phyloP scores from a whole-genome alignment of 1,140 invertebrate genomes.

The Ladona fulva region DNA sequence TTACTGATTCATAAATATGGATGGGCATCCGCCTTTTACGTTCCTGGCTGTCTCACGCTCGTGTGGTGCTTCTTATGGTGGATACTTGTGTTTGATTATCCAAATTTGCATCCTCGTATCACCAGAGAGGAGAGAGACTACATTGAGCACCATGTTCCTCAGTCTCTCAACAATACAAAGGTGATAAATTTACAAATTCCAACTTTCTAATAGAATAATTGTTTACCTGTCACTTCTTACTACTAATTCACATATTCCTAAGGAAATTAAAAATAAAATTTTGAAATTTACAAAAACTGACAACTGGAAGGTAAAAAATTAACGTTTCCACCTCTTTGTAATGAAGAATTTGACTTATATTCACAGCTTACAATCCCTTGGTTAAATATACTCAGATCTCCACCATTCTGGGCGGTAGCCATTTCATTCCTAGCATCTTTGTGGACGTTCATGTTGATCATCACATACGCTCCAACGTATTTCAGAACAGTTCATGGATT shows the following conservation, averaged over 20 bases:
- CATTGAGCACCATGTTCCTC: slow-evolving; percentile 40
- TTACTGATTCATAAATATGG: slow-evolving; percentile 50
- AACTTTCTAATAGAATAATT: too few species aligned
- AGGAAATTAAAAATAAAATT: too few species aligned
- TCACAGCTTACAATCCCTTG: slow-evolving; percentile 53
- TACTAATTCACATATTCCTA: too few species aligned
- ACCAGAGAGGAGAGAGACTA: slow-evolving; percentile 51
- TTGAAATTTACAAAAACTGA: too few species aligned
- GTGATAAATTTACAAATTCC: slow-evolving; percentile 20
- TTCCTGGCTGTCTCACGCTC: slow-evolving; percentile 51
- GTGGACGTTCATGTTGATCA: slow-evolving; percentile 78
- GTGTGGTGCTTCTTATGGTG: slow-evolving; percentile 72
- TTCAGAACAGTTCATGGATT: slow-evolving; percentile 75
- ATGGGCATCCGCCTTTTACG: slow-evolving; percentile 70
- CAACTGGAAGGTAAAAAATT: too few species aligned
- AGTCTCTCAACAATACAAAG: slow-evolving; percentile 29
- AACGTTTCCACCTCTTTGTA: too few species aligned
- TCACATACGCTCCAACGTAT: slow-evolving; percentile 78
- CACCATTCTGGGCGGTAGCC: slow-evolving; percentile 67
- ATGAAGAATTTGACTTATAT: too few species aligned
- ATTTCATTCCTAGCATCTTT: slow-evolving; percentile 67
- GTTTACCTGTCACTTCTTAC: too few species aligned
- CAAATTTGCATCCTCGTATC: slow-evolving; percentile 70
- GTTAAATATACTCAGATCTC: slow-evolving; percentile 58
- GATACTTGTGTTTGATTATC: slow-evolving; percentile 61